Base-by-base conservation (phyloP, 2,113 vertebrate genomes). In the Corydoras sp. region DNA sequence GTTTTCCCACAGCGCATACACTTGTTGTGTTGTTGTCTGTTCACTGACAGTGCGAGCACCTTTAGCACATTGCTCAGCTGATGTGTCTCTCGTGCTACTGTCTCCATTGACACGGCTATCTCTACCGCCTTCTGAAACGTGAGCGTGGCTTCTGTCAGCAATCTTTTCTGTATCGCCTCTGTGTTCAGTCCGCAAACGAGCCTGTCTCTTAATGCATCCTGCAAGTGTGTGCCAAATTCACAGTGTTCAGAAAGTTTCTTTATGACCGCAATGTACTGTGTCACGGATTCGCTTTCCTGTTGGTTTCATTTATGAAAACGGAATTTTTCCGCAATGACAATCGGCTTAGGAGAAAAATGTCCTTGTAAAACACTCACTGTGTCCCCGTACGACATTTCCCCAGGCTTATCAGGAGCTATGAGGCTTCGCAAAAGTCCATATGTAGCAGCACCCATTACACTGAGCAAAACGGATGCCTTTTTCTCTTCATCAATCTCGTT, bases 171-270 rank as follows among this genome's bases (percentile, higher is more conserved):
- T 75, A 74, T 69, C 62, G 81, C 79, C 77, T 81, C 76, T 13
- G 67, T 82, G 74, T 77, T 81, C 69, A 83, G 75, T 53, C 81
- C 79, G 69, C 84, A 85, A 71, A 82, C 80, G 68, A 76, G 77
- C 71, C 82, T 77, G 80, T 85, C 83, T 78, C 83, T 79, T 77
- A 83, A 72, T 63, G 77, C 71, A 68, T 86, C 81, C 71, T 72
- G 79, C 81, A 85, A 70, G 74, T 77, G 69, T 63, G 72, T 80
- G 70, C 81, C 85, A 79, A 81, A 85, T 81, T 84, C 81, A 68
- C 74, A 76, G 65, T 58, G 18, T 49, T 69, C 58, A 4, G 11
- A 43, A 4, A 66, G 29, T 13, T 59, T 48, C n/a, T 32, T 30
- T 11, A 31, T 53, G 2, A 69, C 12, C 4, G 9, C 58, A 12